These are phyloP conservation scores for Emydoidea blandingii DNA, from an alignment of 2,797 vertebrate species.

Conservation along the genomic window DNA sequence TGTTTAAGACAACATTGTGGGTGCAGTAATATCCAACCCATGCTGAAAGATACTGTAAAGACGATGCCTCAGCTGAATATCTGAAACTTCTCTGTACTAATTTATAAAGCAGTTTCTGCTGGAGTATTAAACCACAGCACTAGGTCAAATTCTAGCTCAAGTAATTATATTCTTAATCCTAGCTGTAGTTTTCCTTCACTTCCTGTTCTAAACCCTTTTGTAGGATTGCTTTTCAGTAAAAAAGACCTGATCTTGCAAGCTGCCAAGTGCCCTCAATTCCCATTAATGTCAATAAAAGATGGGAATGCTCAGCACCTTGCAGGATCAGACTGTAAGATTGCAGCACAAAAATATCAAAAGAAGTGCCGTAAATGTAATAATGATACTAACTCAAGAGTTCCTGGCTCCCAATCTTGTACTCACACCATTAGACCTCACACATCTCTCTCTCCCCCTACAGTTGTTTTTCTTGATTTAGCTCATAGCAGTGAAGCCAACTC, in stretches of 20 bases:
- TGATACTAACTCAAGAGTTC: not conserved
- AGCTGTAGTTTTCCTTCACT: not conserved
- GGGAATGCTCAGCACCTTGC: not conserved
- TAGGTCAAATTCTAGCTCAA: not conserved
- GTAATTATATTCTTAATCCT: slow-evolving; percentile 6
- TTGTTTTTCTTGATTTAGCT: not conserved
- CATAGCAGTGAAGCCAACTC: not conserved
- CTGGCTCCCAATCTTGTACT: not conserved
- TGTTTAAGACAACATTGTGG: not conserved
- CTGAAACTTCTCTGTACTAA: slow-evolving; percentile 35
- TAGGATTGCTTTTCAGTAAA: not conserved
- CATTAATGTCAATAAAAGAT: not conserved
- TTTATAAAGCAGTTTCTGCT: slow-evolving; percentile 26
- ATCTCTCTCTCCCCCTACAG: not conserved
- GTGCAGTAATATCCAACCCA: slow-evolving; percentile 4
- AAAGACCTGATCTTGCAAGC: not conserved
- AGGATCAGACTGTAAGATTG: not conserved
- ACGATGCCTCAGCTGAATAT: slow-evolving; percentile 15
- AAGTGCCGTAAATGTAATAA: not conserved
- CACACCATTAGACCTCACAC: not conserved
- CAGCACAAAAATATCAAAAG: not conserved
- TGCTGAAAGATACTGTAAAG: slow-evolving; percentile 40
- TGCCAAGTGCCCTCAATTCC: not conserved
- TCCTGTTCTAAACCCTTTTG: not conserved
- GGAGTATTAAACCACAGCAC: slow-evolving; percentile 33